Percentiles rank a stretch among this genome's conserved stretches.
Evolutionary conservation across 1,140 invertebrate species (phyloP).

Genomic region (Ylistrum balloti): DNA sequence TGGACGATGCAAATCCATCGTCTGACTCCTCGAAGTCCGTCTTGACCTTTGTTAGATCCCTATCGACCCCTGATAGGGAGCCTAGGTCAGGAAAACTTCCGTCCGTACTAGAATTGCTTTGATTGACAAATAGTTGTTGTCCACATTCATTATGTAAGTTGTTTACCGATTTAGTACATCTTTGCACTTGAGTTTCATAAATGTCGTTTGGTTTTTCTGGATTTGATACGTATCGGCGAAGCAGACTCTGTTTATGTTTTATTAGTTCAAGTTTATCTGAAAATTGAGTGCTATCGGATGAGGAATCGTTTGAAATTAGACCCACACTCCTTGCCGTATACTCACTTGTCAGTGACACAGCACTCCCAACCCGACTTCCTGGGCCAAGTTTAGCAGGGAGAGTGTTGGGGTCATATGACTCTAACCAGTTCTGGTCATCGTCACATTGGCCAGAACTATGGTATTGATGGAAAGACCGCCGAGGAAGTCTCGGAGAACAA

Average conservation of each 20-base stretch:
- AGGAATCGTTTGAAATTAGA: constrained; percentile 65
- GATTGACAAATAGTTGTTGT: constrained; percentile 40
- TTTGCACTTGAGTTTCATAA: constrained; percentile 51
- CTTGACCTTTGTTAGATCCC: constrained; percentile 30
- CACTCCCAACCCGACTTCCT: constrained; percentile 60
- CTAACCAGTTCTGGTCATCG: constrained; percentile 58
- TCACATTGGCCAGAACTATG: neutral
- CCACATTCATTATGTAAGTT: constrained; percentile 57
- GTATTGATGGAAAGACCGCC: constrained; percentile 41
- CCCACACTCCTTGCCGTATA: constrained; percentile 64
- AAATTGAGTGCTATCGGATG: constrained; percentile 61
- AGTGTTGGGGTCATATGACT: constrained; percentile 60
- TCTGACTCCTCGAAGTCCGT: neutral
- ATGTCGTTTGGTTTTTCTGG: constrained; percentile 56
- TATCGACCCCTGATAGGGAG: constrained; percentile 22
- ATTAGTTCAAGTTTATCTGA: constrained; percentile 62
- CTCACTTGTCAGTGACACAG: constrained; percentile 63
- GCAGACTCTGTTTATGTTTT: constrained; percentile 61
- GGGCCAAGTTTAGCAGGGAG: constrained; percentile 63
- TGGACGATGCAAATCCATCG: constrained; percentile 45
- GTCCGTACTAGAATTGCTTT: constrained; percentile 47
- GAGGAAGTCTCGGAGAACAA: constrained; percentile 59
- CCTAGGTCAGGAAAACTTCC: constrained; percentile 37
- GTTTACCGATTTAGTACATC: constrained; percentile 60
- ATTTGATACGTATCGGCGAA: constrained; percentile 60